Evolutionary conservation across 2,888 invertebrate genomes (phyloP).

Genomic region (Papilio gigon): DNA sequence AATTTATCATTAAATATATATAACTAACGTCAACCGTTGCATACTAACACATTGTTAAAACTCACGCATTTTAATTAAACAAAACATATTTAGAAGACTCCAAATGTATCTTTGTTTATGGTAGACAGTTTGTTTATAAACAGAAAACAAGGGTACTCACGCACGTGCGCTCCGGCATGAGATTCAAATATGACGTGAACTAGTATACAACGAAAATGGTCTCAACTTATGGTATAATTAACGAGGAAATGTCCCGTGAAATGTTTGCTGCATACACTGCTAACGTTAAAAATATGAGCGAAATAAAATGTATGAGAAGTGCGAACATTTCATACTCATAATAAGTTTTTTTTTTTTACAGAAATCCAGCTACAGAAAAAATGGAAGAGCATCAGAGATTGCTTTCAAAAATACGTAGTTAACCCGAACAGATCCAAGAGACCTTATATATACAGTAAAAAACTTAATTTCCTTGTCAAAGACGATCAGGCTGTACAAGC

Average conservation of each 20-base stretch:
- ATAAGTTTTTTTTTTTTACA: conserved; percentile 53
- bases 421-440: conserved; percentile 66
- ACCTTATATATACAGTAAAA: conserved; percentile 70
- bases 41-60: background rate
- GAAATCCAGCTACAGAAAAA: conserved; percentile 77
- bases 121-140: conserved; percentile 39
- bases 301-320: background rate
- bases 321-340: conserved; percentile 9
- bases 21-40: background rate
- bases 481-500: conserved; percentile 44
- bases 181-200: conserved; percentile 48
- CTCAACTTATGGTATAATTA: conserved; percentile 34
- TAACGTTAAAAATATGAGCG: background rate
- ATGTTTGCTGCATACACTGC: conserved; percentile 37
- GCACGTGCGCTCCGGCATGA: conserved; percentile 19
- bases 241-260: conserved; percentile 24
- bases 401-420: conserved; percentile 67
- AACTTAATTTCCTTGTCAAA: conserved; percentile 64
- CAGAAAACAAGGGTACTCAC: conserved; percentile 33
- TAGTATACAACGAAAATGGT: conserved; percentile 30
- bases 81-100: background rate
- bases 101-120: conserved; percentile 29
- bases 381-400: conserved; percentile 77
- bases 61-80: background rate
- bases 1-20: background rate